Evolutionary conservation across 2,113 vertebrate genomes (phyloP).

Genomic region (Notarius lentiginosus): DNA sequence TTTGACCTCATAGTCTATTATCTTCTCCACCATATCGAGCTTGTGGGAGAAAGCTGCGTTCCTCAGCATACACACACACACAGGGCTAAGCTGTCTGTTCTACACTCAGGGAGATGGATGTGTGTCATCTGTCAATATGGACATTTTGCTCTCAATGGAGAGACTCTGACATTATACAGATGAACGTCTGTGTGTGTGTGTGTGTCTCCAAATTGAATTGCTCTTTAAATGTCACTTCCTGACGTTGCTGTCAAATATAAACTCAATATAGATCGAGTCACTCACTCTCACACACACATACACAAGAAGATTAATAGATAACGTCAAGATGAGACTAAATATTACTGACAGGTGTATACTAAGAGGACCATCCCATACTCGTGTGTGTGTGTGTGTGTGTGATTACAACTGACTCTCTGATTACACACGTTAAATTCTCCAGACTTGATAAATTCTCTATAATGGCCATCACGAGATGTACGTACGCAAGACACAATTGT

Average conservation of each 20-base stretch:
- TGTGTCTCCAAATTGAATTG: slow-evolving; percentile 14
- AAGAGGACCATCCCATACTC: slow-evolving; percentile 22
- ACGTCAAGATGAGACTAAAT: slow-evolving; percentile 34
- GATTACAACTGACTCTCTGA: not conserved
- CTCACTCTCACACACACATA: slow-evolving; percentile 36
- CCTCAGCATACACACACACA: slow-evolving; percentile 27
- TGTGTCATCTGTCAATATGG: slow-evolving; percentile 28
- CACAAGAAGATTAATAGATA: slow-evolving; percentile 20
- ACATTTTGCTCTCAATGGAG: slow-evolving; percentile 18
- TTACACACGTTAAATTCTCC: not conserved
- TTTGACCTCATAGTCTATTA: slow-evolving; percentile 60
- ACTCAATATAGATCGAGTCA: slow-evolving; percentile 8
- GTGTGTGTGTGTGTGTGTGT: slow-evolving; percentile 12
- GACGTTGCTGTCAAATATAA: slow-evolving; percentile 25
- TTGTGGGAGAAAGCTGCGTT: slow-evolving; percentile 34
- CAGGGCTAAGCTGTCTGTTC: slow-evolving; percentile 19
- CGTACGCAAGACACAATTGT: not conserved
- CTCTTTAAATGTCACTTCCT: slow-evolving; percentile 34
- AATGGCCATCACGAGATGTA: too few relatives aligned
- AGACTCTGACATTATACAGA: slow-evolving; percentile 15
- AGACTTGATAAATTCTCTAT: not conserved
- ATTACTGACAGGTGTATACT: slow-evolving; percentile 49
- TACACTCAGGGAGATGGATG: slow-evolving; percentile 22
- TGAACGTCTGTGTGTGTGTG: slow-evolving; percentile 8
- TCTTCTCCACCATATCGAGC: slow-evolving; percentile 50